A percentile compares a stretch with the other conserved stretches of the same genome.
Evolutionary conservation across 2,797 vertebrate species (phyloP).

Genomic region (Enteromius afrohamiltoni): DNA sequence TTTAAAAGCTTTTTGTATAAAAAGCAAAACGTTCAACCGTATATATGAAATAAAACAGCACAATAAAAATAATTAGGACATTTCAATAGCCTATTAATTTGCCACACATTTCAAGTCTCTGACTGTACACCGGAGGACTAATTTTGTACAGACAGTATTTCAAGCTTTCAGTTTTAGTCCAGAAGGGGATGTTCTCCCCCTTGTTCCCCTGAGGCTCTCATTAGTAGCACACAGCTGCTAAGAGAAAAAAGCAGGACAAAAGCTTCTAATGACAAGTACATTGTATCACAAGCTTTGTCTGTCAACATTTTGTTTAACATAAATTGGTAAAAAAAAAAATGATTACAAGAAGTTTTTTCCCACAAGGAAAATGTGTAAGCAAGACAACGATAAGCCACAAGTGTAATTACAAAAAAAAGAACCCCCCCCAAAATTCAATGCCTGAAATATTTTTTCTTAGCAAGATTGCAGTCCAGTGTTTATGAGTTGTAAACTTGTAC

Average conservation of each 20-base stretch:
- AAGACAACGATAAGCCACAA: neutral
- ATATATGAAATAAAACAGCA: neutral
- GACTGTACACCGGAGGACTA: neutral
- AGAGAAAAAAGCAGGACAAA: conserved; percentile 13
- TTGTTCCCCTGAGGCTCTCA: conserved; percentile 54
- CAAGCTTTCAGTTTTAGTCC: conserved; percentile 36
- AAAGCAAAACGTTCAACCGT: neutral
- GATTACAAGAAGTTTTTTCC: neutral
- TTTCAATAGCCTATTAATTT: conserved; percentile 2
- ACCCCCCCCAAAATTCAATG: neutral
- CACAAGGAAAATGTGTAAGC: neutral
- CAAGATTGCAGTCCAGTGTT: neutral
- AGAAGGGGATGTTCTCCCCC: conserved; percentile 43
- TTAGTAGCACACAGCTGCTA: conserved; percentile 61
- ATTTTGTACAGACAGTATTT: conserved; percentile 2
- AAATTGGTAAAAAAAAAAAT: neutral
- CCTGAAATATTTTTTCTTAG: neutral
- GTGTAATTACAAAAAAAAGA: neutral
- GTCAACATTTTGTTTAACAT: neutral
- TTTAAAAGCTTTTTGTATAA: neutral
- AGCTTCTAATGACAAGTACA: neutral
- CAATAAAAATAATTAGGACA: neutral
- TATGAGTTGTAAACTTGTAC: conserved; percentile 1
- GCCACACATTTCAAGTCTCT: neutral
- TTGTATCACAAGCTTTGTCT: neutral